Base-by-base conservation (phyloP, 2,113 vertebrate genomes). In the Eidolon helvum region DNA sequence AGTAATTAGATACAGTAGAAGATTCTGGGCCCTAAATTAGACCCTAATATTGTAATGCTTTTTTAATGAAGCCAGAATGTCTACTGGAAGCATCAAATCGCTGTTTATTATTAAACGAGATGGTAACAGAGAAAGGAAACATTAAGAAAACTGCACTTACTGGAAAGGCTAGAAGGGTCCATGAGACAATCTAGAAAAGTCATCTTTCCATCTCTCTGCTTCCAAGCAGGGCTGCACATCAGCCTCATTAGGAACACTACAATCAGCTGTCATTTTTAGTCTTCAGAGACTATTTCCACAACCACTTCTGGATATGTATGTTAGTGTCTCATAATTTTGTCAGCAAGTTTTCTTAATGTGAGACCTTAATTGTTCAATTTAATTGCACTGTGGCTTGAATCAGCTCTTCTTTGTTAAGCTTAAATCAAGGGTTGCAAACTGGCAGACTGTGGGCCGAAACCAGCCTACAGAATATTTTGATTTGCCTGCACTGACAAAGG, bases 401-500 rank as follows among this genome's bases (percentile, higher is more conserved):
- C 35, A 35, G 38, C 66, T 83, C 72, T 85, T 53, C 30, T 72
- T 4, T 48, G 48, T 21, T 24, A 78, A 55, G n/a, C 89, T 77
- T 66, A 86, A 71, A 89, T 65, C 87, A 77, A 40, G 59, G 90
- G 53, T 65, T 94, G 74, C 91, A 55, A 85, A 87, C 61, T 45
- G 74, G 88, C 66, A 96, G 96, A 71, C 82, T 65, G 66, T 93
- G 16, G 72, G 90, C 75, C 22, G 0, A 61, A 92, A 68, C 40
- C 90, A 96, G 84, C 79, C 79, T 61, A 40, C 45, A 93, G 78
- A 50, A 88, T 65, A 82, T 59, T 95, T 75, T 96, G 88, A 92
- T 94, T 97, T 91, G 91, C 87, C 78, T 95, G 74, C 40, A 79
- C 93, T 77, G 91, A 97, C 84, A 89, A 89, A 96, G 93, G 88